Evolutionary conservation across 2,797 vertebrate genomes (phyloP), one percentile per base, ranked within the genome.

Genomic region (Spinibarbus caldwelli): DNA sequence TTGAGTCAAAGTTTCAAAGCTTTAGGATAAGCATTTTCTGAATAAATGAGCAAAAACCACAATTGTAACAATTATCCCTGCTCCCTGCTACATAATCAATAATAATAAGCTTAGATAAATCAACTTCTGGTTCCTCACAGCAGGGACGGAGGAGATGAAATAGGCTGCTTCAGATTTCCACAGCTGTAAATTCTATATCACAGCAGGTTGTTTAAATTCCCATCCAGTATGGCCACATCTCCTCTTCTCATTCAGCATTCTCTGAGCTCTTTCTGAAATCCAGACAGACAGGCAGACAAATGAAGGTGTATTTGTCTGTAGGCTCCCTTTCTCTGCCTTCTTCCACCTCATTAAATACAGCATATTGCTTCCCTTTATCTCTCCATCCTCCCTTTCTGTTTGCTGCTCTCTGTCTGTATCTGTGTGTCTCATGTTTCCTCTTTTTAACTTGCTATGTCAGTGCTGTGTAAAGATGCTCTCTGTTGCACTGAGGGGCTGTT

Each of bases 341-440:
- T n/a, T 83, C 5, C 76, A 57, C 19, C 31, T 75, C 68, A 45
- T 84, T 66, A 80, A 78, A 78, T 54, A 43, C 57, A 52, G 17
- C 67, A 57, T 67, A 75, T 71, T 31, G 0, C 23, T 84, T 36
- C 47, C 54, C 23, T 71, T 73, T 62, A 62, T 59, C 62, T 59
- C 38, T 54, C 21, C 36, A 57, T 77, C 47, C 80, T 57, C 64
- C 23, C 36, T 54, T 72, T n/a, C 57, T 71, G 49, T 70, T 57
- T 23, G 29, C 31, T 45, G 7, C 85, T 73, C 38, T 67, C 73
- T 26, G 52, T 59, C 23, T 62, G 12, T 21, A 19, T 52, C 21
- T 4, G 57, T 77, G n/a, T n/a, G 67, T 85, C 78, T 87, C 82
- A 49, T 43, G 70, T 85, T 85, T 85, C 66, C 29, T 73, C 26